A percentile compares a stretch with the other conserved stretches of the same genome.
phyloP scores from a whole-genome alignment of 2,797 vertebrate genomes.

The Epinephelus coioides region DNA sequence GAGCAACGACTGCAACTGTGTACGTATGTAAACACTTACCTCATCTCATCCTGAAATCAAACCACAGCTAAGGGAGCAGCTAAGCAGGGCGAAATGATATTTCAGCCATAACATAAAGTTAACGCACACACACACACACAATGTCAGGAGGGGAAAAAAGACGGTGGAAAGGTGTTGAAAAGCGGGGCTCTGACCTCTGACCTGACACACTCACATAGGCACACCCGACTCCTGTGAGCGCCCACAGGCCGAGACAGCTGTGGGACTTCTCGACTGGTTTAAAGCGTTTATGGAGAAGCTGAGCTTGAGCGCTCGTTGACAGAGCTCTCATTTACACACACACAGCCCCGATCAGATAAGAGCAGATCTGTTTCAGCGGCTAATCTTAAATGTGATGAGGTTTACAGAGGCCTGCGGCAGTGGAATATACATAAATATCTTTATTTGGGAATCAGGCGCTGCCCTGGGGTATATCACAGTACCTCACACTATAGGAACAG shows the following conservation, averaged over 20 bases:
- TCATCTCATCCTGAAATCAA: conserved; percentile 48
- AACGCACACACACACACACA: conserved; percentile 8
- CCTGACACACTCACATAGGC: conserved; percentile 28
- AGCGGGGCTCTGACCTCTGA: conserved; percentile 56
- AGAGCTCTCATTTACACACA: conserved; percentile 69
- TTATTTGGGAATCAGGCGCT: conserved; percentile 56
- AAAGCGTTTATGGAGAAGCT: conserved; percentile 71
- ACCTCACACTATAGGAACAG: conserved; percentile 40
- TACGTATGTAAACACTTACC: conserved; percentile 50
- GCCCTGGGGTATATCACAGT: conserved; percentile 50
- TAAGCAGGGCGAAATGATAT: conserved; percentile 41
- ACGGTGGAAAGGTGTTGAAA: conserved; percentile 42
- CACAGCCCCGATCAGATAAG: conserved; percentile 57
- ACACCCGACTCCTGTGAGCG: neutral
- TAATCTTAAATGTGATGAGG: conserved; percentile 74
- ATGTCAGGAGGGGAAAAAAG: conserved; percentile 13
- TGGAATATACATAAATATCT: conserved; percentile 66
- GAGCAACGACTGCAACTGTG: neutral
- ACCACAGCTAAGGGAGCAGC: conserved; percentile 43
- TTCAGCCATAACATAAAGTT: conserved; percentile 47
- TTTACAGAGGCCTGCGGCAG: conserved; percentile 44
- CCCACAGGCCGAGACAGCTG: conserved; percentile 61
- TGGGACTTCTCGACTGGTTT: conserved; percentile 43
- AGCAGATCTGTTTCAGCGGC: conserved; percentile 60
- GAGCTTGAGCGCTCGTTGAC: conserved; percentile 60